A percentile compares a stretch with the other conserved stretches of the same genome.
These are phyloP conservation scores for Drosophila helvetica DNA, from an alignment of 2,888 invertebrate genomes.

Conservation along the genomic window DNA sequence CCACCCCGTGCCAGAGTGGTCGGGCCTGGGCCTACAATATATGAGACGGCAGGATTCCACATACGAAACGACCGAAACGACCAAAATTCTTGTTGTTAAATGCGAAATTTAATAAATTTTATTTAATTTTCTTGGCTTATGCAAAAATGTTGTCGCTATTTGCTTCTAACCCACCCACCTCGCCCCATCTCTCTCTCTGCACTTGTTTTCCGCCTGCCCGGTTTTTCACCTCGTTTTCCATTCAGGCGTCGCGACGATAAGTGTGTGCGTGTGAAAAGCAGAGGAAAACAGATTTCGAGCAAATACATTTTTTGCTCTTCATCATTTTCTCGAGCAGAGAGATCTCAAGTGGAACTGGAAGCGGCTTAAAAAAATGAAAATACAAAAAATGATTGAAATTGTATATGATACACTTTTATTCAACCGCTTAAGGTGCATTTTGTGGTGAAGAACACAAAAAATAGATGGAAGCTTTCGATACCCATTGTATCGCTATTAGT, in stretches of 20 bases:
- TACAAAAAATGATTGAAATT: not conserved
- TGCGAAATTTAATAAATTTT: slow-evolving; percentile 31
- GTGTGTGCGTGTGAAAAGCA: not conserved
- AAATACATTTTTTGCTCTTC: not conserved
- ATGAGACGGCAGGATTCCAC: slow-evolving; percentile 5
- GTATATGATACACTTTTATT: not conserved
- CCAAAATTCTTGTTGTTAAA: slow-evolving; percentile 12
- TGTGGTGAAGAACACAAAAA: not conserved
- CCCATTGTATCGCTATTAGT: not conserved
- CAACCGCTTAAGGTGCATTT: not conserved
- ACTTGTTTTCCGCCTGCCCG: not conserved
- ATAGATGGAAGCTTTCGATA: not conserved
- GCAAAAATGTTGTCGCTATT: slow-evolving; percentile 13
- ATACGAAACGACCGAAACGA: not conserved
- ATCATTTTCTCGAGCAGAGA: not conserved
- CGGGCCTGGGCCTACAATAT: not conserved
- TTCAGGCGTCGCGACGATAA: not conserved
- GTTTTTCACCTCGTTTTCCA: not conserved
- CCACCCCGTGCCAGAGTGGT: not conserved
- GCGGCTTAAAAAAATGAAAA: slow-evolving; percentile 1
- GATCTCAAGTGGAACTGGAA: slow-evolving; percentile 11
- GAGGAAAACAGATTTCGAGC: not conserved
- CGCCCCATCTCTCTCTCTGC: too few species aligned
- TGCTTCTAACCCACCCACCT: not conserved
- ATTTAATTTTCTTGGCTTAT: slow-evolving; percentile 30